A percentile compares a stretch with the other conserved stretches of the same genome.
phyloP scores from a whole-genome alignment of 2,113 vertebrate species.

The Odobenus rosmarus region DNA sequence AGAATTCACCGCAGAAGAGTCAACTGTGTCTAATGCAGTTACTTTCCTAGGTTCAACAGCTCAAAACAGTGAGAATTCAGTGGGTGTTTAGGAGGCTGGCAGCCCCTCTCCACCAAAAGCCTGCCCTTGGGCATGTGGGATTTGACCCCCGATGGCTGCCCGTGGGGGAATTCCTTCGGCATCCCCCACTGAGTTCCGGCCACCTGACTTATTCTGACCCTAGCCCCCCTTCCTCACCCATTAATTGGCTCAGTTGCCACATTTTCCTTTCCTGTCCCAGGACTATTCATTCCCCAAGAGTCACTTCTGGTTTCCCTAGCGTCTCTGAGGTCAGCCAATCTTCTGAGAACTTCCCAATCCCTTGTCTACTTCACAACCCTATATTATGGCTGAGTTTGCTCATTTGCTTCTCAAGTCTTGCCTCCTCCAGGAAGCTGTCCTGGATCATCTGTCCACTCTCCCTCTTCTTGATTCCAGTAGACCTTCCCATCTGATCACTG shows the following conservation, averaged over 20 bases:
- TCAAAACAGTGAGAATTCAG: not conserved
- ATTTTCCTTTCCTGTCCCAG: not conserved
- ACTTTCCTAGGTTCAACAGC: not conserved
- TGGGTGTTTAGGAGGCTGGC: not conserved
- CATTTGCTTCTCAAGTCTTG: not conserved
- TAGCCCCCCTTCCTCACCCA: not conserved
- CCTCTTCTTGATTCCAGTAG: not conserved
- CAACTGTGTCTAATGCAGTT: not conserved
- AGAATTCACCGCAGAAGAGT: not conserved
- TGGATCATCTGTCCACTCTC: not conserved
- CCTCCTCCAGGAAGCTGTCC: constrained; percentile 22
- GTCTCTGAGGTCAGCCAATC: not conserved
- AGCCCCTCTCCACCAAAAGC: not conserved
- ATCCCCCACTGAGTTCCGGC: not conserved
- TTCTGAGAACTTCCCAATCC: not conserved
- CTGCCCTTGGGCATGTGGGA: not conserved
- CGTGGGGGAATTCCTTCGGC: not conserved
- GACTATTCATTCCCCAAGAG: not conserved
- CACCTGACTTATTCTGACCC: not conserved
- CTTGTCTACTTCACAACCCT: too few species aligned
- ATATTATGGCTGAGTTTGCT: not conserved
- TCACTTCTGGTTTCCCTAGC: not conserved
- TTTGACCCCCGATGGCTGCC: not conserved
- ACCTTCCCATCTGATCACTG: not conserved
- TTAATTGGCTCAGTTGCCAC: not conserved